These are phyloP conservation scores for Heliconius melpomene DNA, from an alignment of 1,140 invertebrate genomes.

Conservation along the genomic window DNA sequence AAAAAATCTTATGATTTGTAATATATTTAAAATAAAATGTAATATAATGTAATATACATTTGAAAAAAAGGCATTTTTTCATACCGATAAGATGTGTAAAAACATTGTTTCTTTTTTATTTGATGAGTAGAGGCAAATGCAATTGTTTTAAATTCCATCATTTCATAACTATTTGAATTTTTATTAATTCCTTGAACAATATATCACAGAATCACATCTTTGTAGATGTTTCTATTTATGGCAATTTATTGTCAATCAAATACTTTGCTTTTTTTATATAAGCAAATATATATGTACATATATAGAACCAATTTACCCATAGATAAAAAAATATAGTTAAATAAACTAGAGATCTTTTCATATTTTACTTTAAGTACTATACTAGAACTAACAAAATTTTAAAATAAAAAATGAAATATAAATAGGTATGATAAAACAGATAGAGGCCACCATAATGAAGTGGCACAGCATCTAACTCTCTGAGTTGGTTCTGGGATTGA, in stretches of 20 bases:
- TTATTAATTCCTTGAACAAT: not conserved
- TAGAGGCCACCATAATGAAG: no score
- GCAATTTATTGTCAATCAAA: constrained; percentile 27
- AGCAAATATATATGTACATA: not conserved
- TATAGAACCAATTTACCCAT: constrained; percentile 9
- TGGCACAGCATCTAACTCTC: no score
- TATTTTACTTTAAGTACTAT: constrained; percentile 42
- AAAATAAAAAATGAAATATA: constrained; percentile 19
- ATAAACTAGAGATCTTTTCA: constrained; percentile 42
- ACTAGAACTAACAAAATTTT: constrained; percentile 28
- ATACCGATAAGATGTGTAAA: not conserved
- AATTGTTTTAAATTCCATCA: not conserved
- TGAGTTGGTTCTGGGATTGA: no score
- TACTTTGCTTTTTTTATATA: constrained; percentile 1
- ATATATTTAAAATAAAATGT: not conserved
- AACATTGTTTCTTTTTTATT: not conserved
- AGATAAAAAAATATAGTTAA: constrained; percentile 9
- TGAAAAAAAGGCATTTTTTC: not conserved
- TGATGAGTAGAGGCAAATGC: not conserved
- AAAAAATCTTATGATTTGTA: not conserved
- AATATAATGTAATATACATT: no score
- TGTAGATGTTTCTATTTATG: constrained; percentile 18
- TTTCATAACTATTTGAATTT: not conserved
- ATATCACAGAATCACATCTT: constrained; percentile 27
- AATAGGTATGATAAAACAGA: constrained; percentile 11